Conservation (phyloP, 2,888 invertebrate species). For the Iphiclides podalirius region DNA sequence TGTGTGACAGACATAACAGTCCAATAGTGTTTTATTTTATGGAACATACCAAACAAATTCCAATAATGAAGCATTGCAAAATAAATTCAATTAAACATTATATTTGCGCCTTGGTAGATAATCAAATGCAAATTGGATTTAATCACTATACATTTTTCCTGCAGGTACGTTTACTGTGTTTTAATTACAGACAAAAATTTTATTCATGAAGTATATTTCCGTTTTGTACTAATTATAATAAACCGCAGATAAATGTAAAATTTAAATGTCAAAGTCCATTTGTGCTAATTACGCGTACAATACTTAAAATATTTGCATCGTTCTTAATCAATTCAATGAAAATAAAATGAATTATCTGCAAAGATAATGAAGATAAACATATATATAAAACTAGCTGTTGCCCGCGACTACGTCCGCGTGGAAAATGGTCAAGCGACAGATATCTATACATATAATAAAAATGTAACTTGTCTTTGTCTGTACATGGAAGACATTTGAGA, state of each 20-base stretch:
- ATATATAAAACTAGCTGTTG: no score
- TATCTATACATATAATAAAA: no score
- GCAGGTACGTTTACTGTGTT: constrained; percentile 1
- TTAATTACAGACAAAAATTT: constrained; percentile 16
- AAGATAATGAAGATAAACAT: neutral
- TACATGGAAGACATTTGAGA: no score
- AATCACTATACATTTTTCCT: constrained; percentile 13
- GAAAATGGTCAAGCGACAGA: no score
- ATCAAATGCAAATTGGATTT: constrained; percentile 7
- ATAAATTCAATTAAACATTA: neutral
- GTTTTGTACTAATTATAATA: constrained; percentile 6
- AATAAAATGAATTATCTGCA: neutral
- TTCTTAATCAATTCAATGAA: neutral
- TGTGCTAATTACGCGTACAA: neutral
- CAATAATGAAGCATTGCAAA: neutral
- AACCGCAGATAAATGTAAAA: constrained; percentile 10
- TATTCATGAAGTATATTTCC: constrained; percentile 14
- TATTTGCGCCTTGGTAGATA: neutral
- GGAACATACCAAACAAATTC: no score
- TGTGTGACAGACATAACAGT: no score
- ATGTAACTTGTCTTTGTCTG: no score
- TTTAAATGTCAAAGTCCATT: constrained; percentile 16
- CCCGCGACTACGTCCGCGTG: no score
- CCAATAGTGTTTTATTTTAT: no score
- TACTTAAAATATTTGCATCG: neutral